Evolutionary conservation across 2,797 vertebrate genomes (phyloP), one percentile per base, ranked within the genome.

Genomic region (Myiotriccus ornatus): DNA sequence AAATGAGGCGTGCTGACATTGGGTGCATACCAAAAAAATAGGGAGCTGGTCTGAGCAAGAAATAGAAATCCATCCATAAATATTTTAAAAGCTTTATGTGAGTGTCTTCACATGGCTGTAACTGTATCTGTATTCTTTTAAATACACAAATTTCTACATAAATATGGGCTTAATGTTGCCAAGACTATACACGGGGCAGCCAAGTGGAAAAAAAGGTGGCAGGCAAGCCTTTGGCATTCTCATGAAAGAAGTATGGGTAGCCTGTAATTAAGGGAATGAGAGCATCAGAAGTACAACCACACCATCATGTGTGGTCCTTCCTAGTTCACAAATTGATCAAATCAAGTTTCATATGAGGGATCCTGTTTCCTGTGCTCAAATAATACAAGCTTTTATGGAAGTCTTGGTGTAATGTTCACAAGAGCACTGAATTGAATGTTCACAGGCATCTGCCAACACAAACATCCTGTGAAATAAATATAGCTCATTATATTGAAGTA

Each of bases 381-480:
- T 37, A 84, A 65, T 32, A 53, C 1, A 0, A 90, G 68, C 32
- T 62, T 74, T 89, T 64, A 77, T n/a, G n/a, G 84, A 70, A 65
- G n/a, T 43, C 75, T 83, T 0, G 0, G 52, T 16, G 50, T 12
- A 83, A 44, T 10, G 41, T 67, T 87, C 37, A 46, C 27, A 79
- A 56, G 24, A 84, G 52, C 68, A 34, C 68, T 41, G 78, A 57
- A 60, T 2, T 67, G 25, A 88, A 90, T 28, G 57, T 14, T 24
- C 34, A 63, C 74, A 82, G 52, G 84, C 77, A 91, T 86, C 69
- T 94, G 91, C 78, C 78, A 95, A 68, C 53, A 69, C 4, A 52
- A 96, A 84, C 81, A 78, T 50, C 87, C 88, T 77, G 80, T 63
- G 64, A 92, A 86, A 94, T 67, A 92, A 93, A 92, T 84, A 87